Conservation (phyloP, 2,113 vertebrate species). For the Ammodytes dubius region DNA sequence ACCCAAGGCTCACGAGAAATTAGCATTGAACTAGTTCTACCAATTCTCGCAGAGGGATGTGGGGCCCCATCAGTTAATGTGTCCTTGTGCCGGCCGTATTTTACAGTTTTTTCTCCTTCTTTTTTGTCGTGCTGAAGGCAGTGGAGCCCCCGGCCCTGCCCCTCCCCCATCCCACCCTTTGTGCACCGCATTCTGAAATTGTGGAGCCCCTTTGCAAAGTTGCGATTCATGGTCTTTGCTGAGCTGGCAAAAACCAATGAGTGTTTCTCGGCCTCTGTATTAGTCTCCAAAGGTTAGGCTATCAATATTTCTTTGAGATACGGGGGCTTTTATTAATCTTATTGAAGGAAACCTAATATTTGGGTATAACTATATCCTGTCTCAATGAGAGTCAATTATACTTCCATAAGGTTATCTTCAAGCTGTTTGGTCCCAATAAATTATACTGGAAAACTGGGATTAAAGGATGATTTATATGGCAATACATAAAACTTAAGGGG, state of each 20-base stretch:
- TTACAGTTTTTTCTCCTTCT: conserved; percentile 36
- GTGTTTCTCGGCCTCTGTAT: neutral
- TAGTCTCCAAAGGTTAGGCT: neutral
- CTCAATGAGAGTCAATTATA: conserved; percentile 12
- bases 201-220: conserved; percentile 35
- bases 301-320: conserved; percentile 6
- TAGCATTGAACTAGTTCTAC: conserved; percentile 44
- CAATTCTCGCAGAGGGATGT: conserved; percentile 57
- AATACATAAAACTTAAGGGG: neutral
- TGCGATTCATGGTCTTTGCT: conserved; percentile 19
- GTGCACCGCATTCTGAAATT: conserved; percentile 43
- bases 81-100: conserved; percentile 51
- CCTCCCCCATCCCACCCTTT: conserved; percentile 52
- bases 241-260: conserved; percentile 12
- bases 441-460: neutral
- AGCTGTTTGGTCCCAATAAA: neutral
- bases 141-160: conserved; percentile 14
- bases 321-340: conserved; percentile 31
- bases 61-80: conserved; percentile 66
- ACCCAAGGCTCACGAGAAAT: conserved; percentile 36
- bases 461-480: neutral
- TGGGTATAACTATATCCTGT: conserved; percentile 1
- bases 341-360: conserved; percentile 36
- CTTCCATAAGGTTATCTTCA: neutral
- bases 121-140: conserved; percentile 49